These are phyloP conservation scores for Papilio polyxenes DNA, from an alignment of 1,140 invertebrate genomes.

Conservation along the genomic window DNA sequence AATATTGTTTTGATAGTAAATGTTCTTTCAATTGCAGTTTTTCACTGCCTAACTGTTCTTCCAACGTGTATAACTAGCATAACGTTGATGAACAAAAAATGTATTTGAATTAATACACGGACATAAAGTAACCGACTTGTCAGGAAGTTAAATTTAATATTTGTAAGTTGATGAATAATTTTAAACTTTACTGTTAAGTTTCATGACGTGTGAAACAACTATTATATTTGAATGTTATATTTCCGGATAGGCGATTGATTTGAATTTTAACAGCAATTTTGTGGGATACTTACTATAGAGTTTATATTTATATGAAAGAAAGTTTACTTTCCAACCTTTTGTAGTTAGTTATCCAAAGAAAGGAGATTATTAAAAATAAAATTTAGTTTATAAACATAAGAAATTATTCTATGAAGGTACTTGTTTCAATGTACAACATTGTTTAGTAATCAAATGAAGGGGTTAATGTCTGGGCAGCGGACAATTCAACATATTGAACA, in stretches of 20 bases:
- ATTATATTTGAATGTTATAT: not conserved
- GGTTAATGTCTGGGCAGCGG: no score
- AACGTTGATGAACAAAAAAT: constrained; percentile 25
- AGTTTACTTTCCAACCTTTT: not conserved
- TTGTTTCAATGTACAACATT: no score
- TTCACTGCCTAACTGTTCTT: not conserved
- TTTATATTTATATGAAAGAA: not conserved
- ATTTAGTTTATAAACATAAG: no score
- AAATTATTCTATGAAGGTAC: no score
- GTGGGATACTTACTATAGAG: not conserved
- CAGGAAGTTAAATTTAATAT: constrained; percentile 26
- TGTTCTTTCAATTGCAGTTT: no score
- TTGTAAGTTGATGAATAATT: constrained; percentile 10
- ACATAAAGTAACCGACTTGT: constrained; percentile 11
- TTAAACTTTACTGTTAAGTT: not conserved
- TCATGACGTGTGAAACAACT: not conserved
- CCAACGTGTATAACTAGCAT: not conserved
- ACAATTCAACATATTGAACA: no score
- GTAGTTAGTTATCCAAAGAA: not conserved
- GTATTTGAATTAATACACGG: constrained; percentile 24
- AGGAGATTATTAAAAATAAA: not conserved
- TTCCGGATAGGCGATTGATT: not conserved
- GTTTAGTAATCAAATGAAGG: no score
- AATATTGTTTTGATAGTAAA: not conserved
- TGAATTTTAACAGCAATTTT: not conserved